Base-by-base conservation (phyloP, 2,888 invertebrate species). In the Monochamus alternatus region DNA sequence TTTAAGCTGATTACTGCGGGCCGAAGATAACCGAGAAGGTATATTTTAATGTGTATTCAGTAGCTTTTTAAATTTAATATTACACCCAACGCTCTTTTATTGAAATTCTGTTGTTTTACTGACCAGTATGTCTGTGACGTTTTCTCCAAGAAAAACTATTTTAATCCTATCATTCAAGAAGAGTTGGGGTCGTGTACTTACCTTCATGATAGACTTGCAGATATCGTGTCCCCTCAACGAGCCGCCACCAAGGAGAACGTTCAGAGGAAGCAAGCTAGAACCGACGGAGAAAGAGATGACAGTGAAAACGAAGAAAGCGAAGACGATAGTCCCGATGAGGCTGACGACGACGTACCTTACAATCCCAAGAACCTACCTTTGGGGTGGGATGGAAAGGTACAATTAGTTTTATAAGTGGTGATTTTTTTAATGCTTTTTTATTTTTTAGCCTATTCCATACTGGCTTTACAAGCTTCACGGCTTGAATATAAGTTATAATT, bases 391-490 rank as follows among this genome's bases (percentile, higher is more conserved):
- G 98, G 98, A 73, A 99, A 98, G 91, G 95, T 94, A 86, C 81
- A 65, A 5, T 8, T 66, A 68, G 59, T 66, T 76, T 76, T 72
- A 43, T n/a, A 14, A 3, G 7, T 14, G 3, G 3, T 58, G 14
- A n/a, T n/a, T 5, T 31, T 47, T 47, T 47, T 47, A 3, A 47
- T 47, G 9, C 47, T 22, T 59, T 69, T 72, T 76, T 75, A 60
- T 75, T 89, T 87, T 88, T 75, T 78, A 89, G 88, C 94, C 94
- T 0, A 94, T 94, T 81, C 98, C 99, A 0, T 99, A 99, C 89
- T 99, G 99, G 99, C 89, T 99, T 73, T 99, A 99, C 90, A 99
- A 99, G 89, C 91, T 99, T 5, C 99, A 99, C 87, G 99, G 99
- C 0, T 91, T 99, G 9, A 99, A 99, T 89, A 98, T 99, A 78